Base-by-base conservation (phyloP, 2,113 vertebrate genomes). In the Eubucco bourcierii region DNA sequence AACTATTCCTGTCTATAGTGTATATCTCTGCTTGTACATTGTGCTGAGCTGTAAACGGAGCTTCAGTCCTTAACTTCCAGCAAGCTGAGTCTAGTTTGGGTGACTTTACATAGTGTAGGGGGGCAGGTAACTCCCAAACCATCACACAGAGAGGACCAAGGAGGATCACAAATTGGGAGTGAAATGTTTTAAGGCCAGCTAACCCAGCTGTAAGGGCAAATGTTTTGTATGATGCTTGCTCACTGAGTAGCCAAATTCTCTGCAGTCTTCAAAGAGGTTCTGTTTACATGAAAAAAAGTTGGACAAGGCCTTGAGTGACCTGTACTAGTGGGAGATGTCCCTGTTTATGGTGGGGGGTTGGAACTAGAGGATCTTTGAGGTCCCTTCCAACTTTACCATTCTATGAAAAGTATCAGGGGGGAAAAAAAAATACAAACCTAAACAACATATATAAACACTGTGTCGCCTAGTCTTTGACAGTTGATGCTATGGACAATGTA, bases 401-500 rank as follows among this genome's bases (percentile, higher is more conserved):
- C 37, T 39, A 39, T 39, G 37, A 39, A 9, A 95, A 78, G 70
- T 68, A 90, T 29, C 44, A 89, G 47, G 39, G 25, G 37, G 9
- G 11, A 39, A 88, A 88, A 93, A 66, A 81, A 76, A 58, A 76
- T 65, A 37, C 10, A 37, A 37, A 39, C 37, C 10, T 76, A 88
- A 88, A 88, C 64, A 79, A 73, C 53, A 76, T 68, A 79, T 76
- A 87, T 39, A 80, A 94, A 75, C 79, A 59, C 15, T 50, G 31
- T 77, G 65, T 65, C 92, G 82, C 47, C 56, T 50, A 21, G 84
- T 68, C 76, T 82, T 86, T 94, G 92, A 92, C 92, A 92, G 89
- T 70, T 84, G 73, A 90, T 73, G 72, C 82, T 81, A 56, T 50
- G 79, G 88, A 87, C 88, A 95, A 95, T 89, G 84, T 87, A 97